These are phyloP conservation scores for Temnothorax unifasciatus DNA, from an alignment of 2,888 invertebrate species.

Conservation along the genomic window DNA sequence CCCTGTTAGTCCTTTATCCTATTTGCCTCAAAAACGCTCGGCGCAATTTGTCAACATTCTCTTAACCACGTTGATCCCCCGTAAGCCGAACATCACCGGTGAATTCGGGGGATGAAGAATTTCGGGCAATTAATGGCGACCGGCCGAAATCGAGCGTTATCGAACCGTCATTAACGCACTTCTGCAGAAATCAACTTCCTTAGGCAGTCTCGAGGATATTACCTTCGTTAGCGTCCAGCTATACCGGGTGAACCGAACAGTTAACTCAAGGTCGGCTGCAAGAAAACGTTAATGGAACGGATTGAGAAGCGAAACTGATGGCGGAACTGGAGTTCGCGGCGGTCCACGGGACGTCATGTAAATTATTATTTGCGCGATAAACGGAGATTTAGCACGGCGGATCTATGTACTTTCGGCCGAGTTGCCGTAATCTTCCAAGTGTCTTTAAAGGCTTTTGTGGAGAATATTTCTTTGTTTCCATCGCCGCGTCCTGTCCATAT, in stretches of 20 bases:
- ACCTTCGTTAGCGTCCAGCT: slow-evolving; percentile 9
- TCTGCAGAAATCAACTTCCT: slow-evolving; percentile 1
- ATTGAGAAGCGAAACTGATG: neutral
- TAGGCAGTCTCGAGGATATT: neutral
- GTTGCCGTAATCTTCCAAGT: slow-evolving; percentile 19
- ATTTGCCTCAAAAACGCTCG: slow-evolving; percentile 1
- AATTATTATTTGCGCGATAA: slow-evolving; percentile 27
- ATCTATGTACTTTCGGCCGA: slow-evolving; percentile 3
- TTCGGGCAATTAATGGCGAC: neutral
- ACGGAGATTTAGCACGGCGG: neutral
- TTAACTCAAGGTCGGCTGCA: neutral
- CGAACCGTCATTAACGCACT: neutral
- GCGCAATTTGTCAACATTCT: neutral
- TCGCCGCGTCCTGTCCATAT: slow-evolving; percentile 27
- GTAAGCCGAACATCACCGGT: neutral
- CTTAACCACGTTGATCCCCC: neutral
- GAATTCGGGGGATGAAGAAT: neutral
- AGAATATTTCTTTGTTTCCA: slow-evolving; percentile 45
- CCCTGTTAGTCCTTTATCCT: neutral
- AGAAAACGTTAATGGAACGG: neutral
- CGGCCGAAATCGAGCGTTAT: slow-evolving; percentile 24
- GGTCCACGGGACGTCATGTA: neutral
- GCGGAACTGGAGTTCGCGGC: neutral
- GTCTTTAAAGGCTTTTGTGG: slow-evolving; percentile 14
- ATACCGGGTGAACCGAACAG: neutral